Evolutionary conservation across 2,113 vertebrate genomes (phyloP), one percentile per base, ranked within the genome.

Genomic region (Nanorana parkeri): DNA sequence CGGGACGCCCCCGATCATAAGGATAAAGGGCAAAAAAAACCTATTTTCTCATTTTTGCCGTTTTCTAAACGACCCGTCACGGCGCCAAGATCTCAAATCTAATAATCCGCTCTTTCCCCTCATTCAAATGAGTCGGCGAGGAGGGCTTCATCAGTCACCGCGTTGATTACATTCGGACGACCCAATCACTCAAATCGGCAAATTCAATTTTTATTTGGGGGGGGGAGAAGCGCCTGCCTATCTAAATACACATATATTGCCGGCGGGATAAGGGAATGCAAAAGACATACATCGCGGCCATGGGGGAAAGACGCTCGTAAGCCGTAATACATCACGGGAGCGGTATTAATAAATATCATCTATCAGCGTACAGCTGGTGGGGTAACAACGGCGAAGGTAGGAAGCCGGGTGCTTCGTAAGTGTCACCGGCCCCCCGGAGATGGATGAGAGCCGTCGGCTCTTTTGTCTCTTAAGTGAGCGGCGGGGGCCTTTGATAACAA

Each of bases 121-220:
- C n/a, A 74, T 81, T 54, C 69, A 81, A 52, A 67, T 32, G 64
- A 78, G 77, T 23, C 54, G 36, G 28, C n/a, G 16, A 20, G 79
- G 72, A 19, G 24, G n/a, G 68, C 8, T 28, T 58, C 80, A 82
- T 82, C 80, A 1, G 55, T 82, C 80, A 68, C 19, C 23, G 2
- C 4, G 13, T 5, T 51, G 28, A 76, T 82, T 82, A 68, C 72
- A 75, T 76, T 68, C 58, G 17, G 75, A 28, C 61, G 61, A 21
- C 24, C 51, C 61, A 28, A 82, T 82, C 72, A 64, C 60, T 82
- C 80, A 82, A 60, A 17, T 75, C 63, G 3, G 61, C 24, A 82
- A 76, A 82, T 82, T 41, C 80, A 82, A 82, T 82, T 76, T 76
- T 82, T 76, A 76, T 82, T 76, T 24, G 71, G 63, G 47, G 69